These are phyloP conservation scores for Siderastrea siderea DNA, from an alignment of 92 coral and sea anemone species.

Conservation along the genomic window DNA sequence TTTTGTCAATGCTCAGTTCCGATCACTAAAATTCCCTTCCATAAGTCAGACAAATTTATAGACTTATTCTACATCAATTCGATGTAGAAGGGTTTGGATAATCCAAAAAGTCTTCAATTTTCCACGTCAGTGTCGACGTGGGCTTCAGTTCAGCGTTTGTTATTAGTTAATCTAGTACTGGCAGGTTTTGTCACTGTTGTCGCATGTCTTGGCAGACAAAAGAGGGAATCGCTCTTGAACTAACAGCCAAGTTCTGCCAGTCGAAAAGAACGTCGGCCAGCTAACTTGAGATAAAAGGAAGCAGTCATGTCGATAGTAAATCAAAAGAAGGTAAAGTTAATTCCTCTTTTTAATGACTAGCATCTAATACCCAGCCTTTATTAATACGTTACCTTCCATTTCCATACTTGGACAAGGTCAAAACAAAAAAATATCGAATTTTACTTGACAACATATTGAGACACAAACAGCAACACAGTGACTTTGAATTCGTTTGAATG, in stretches of 20 bases:
- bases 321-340: background rate
- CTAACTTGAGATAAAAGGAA: background rate
- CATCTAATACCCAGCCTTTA: background rate
- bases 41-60: too few species aligned
- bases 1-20: too few species aligned
- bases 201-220: background rate
- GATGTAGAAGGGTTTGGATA: background rate
- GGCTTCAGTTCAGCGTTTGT: background rate
- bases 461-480: too few species aligned
- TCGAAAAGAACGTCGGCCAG: too few species aligned
- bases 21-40: too few species aligned
- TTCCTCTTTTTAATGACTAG: background rate
- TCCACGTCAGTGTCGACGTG: background rate
- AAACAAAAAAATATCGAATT: too few species aligned
- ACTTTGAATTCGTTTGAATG: too few species aligned
- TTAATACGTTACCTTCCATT: background rate
- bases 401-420: too few species aligned
- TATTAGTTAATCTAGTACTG: background rate
- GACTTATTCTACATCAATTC: too few species aligned
- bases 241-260: too few species aligned
- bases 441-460: too few species aligned
- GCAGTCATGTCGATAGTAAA: background rate
- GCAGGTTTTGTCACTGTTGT: background rate
- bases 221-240: too few species aligned
- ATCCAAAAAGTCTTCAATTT: background rate